phyloP scores from a whole-genome alignment of 2,888 invertebrate species.

The Acleris holmiana region DNA sequence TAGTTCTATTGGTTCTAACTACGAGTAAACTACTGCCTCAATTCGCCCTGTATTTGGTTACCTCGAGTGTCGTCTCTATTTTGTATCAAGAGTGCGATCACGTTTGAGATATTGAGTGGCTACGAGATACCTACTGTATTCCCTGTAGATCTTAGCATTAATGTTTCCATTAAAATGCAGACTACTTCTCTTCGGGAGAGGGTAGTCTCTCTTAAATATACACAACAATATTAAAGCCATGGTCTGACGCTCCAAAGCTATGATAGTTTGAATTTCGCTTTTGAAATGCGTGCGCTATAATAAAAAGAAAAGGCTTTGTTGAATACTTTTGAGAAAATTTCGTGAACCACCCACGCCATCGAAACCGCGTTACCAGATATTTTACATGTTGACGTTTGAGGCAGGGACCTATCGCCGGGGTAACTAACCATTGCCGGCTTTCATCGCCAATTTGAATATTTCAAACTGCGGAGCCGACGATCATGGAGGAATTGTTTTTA shows the following conservation, averaged over 20 bases:
- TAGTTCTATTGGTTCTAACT: slow-evolving; percentile 2
- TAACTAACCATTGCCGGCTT: slow-evolving; percentile 75
- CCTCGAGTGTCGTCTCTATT: slow-evolving; percentile 54
- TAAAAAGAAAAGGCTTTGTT: background rate
- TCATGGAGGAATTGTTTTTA: slow-evolving; percentile 59
- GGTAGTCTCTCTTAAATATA: background rate
- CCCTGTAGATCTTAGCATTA: slow-evolving; percentile 22
- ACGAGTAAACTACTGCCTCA: background rate
- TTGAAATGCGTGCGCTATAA: background rate
- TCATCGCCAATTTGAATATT: slow-evolving; percentile 74
- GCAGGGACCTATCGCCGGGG: slow-evolving; percentile 59
- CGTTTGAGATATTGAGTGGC: slow-evolving; percentile 70
- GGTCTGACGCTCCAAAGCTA: too few species aligned
- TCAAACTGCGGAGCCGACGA: slow-evolving; percentile 63
- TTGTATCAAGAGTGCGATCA: slow-evolving; percentile 73
- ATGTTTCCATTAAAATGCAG: slow-evolving; percentile 32
- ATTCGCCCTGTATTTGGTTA: slow-evolving; percentile 18
- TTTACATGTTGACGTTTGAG: slow-evolving; percentile 72
- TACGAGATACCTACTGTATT: slow-evolving; percentile 32
- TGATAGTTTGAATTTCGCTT: background rate
- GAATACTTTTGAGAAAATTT: background rate
- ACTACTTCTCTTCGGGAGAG: slow-evolving; percentile 11
- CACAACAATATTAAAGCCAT: background rate
- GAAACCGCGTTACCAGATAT: slow-evolving; percentile 63
- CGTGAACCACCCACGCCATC: slow-evolving; percentile 5